Evolutionary conservation across 2,113 vertebrate species (phyloP).

Genomic region (Calidris pygmaea): DNA sequence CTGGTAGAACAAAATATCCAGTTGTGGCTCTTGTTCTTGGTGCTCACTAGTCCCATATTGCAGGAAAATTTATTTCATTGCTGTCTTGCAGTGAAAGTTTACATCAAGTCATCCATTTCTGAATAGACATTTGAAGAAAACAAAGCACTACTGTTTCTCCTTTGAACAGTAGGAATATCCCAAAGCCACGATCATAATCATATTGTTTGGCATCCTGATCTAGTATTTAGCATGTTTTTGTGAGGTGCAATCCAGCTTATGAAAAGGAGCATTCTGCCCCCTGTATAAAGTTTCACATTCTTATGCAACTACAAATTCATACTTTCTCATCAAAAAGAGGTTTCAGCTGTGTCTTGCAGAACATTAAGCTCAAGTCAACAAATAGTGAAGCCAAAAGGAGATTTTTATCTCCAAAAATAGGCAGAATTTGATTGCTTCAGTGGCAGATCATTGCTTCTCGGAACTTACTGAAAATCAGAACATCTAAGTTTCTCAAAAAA

Average conservation of each 20-base stretch:
- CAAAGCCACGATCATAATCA: background rate
- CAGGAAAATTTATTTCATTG: background rate
- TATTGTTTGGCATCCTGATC: background rate
- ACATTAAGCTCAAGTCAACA: background rate
- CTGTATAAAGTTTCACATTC: background rate
- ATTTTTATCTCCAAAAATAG: background rate
- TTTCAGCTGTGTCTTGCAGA: background rate
- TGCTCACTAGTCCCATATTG: background rate
- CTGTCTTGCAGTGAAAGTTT: background rate
- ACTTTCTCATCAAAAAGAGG: background rate
- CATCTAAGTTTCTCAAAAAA: background rate
- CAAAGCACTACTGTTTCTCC: background rate
- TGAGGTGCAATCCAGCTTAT: background rate
- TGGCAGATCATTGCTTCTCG: background rate
- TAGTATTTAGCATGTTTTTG: background rate
- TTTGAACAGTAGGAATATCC: background rate
- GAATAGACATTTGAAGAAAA: background rate
- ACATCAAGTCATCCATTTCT: background rate
- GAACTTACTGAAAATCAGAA: background rate
- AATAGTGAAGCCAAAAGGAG: background rate
- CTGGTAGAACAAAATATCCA: background rate
- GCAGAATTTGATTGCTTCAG: background rate
- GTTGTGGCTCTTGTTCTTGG: background rate
- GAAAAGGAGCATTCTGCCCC: background rate
- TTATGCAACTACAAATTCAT: background rate